Evolutionary conservation across 2,797 vertebrate species (phyloP).

Genomic region (Pitangus sulphuratus): DNA sequence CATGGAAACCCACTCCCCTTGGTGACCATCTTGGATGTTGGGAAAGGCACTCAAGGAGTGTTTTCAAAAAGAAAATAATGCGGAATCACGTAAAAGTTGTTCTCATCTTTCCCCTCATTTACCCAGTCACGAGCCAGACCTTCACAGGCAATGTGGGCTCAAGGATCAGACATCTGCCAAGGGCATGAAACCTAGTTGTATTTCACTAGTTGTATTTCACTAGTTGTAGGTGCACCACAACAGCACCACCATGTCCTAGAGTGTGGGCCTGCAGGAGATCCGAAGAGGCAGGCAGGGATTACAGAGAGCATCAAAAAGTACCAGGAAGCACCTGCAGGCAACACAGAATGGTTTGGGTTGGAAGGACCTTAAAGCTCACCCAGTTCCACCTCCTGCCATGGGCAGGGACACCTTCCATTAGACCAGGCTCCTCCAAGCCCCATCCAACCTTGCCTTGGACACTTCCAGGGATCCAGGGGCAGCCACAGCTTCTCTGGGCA

Average conservation of each 20-base stretch:
- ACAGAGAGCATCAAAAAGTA: not conserved
- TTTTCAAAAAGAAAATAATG: not conserved
- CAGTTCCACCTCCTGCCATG: rapidly evolving
- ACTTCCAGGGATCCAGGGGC: not conserved
- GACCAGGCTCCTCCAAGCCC: not conserved
- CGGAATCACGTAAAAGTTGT: not conserved
- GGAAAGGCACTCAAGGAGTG: not conserved
- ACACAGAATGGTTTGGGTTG: not conserved
- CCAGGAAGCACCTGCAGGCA: not conserved
- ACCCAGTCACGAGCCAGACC: not conserved
- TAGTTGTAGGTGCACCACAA: not conserved
- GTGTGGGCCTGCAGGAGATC: not conserved
- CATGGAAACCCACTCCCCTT: not conserved
- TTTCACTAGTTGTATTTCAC: not conserved
- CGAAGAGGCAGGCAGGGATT: not conserved
- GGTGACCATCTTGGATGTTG: not conserved
- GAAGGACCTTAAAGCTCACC: not conserved
- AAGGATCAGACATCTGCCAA: not conserved
- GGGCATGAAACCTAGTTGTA: not conserved
- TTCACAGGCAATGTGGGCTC: not conserved
- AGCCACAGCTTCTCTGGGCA: not conserved
- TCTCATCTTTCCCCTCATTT: not conserved
- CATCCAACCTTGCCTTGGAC: rapidly evolving
- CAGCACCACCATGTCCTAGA: not conserved
- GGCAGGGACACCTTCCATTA: not conserved